Evolutionary conservation across 1,140 invertebrate species (phyloP), one percentile per base, ranked within the genome.

Genomic region (Rhagoletis zephyria): DNA sequence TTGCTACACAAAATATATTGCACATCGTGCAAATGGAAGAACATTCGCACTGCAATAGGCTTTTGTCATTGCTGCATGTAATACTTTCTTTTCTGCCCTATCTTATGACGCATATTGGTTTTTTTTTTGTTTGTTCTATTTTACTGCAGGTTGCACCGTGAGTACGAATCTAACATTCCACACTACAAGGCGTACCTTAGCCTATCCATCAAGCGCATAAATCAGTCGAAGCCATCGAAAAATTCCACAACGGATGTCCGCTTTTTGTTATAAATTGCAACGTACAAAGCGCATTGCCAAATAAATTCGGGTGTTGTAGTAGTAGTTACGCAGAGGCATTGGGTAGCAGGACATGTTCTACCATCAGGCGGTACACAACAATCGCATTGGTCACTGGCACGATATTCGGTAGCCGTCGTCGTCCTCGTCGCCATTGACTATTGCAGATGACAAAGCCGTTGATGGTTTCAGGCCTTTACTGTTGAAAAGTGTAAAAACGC

Each of bases 171-270:
- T 63, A 87, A 67, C 64, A 67, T 70, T 30, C 45, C 85, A 67
- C 85, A 87, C 85, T 30, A 59, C 48, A 56, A 61, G 60, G 30
- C 67, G 90, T 30, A 81, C 48, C 51, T 56, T 81, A 81, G 74
- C 74, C 48, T 56, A 81, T 91, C 90, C 91, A 91, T 92, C 91
- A 92, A 90, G 88, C 85, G 89, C 90, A 92, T 92, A 92, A 92
- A 92, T 92, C 91, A 92, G 91, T 89, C 89, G 85, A 88, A 88
- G 87, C 87, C 87, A 87, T 87, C 87, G 87, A 87, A 87, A 87
- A 87, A 87, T 87, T 87, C 86, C 87, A 88, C 77, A 89, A 87
- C 90, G 91, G 91, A 92, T 90, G 90, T 90, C 86, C 87, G 87
- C n/a, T 89, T 89, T 89, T 88, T 87, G 87, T 88, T 88, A 85